Evolutionary conservation across 2,113 vertebrate species (phyloP).

Genomic region (Alces alces): DNA sequence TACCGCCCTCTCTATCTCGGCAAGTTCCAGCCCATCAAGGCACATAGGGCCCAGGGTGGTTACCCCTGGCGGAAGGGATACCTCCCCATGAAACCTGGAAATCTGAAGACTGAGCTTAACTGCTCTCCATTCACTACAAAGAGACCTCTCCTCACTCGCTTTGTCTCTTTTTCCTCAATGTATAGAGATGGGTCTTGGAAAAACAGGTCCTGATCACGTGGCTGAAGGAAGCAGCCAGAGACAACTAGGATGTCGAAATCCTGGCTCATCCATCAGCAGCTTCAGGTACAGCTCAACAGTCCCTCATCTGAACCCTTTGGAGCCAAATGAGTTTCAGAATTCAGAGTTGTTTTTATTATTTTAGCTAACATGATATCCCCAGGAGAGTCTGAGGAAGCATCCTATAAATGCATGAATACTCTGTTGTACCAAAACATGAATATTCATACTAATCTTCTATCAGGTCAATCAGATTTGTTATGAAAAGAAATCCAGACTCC

Average conservation of each 20-base stretch:
- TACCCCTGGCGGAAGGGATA: not conserved
- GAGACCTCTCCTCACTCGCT: not conserved
- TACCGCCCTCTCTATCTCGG: no score
- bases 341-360: not conserved
- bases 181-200: not conserved
- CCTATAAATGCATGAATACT: not conserved
- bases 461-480: not conserved
- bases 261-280: not conserved
- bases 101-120: not conserved
- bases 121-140: fast-evolving
- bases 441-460: not conserved
- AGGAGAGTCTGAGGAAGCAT: not conserved
- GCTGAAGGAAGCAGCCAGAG: not conserved
- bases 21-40: not conserved
- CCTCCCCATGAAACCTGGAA: not conserved
- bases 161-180: not conserved
- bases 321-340: not conserved
- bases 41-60: not conserved
- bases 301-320: not conserved
- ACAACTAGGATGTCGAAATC: not conserved
- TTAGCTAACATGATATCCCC: not conserved
- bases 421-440: not conserved
- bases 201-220: not conserved
- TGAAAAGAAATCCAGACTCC: not conserved
- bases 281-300: fast-evolving